Evolutionary conservation across 2,113 vertebrate genomes (phyloP).

Genomic region (Corvus cornix): DNA sequence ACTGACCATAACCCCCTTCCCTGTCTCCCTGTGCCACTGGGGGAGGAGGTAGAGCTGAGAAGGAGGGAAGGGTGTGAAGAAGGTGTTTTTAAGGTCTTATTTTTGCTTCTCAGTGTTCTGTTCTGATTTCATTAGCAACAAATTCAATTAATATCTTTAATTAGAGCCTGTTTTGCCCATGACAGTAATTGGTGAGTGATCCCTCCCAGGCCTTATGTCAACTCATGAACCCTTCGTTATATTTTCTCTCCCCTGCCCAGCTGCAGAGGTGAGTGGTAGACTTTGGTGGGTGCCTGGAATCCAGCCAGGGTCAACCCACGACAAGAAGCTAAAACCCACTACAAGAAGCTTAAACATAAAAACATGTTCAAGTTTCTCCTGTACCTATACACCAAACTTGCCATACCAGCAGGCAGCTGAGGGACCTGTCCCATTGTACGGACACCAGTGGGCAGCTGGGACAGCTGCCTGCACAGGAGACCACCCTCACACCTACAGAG

Average conservation of each 20-base stretch:
- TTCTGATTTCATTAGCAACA: neutral
- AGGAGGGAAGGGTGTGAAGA: neutral
- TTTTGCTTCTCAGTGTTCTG: neutral
- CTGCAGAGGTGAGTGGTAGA: neutral
- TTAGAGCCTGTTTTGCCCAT: neutral
- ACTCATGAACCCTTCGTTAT: neutral
- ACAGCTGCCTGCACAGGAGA: neutral
- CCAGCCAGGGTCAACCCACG: neutral
- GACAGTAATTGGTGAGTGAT: neutral
- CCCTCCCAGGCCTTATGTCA: neutral
- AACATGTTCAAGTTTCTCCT: neutral
- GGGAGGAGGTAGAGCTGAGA: neutral
- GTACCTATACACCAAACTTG: neutral
- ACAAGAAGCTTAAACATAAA: neutral
- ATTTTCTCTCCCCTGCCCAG: neutral
- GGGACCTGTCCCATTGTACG: neutral
- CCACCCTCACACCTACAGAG: neutral
- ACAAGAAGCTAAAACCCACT: neutral
- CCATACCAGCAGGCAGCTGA: neutral
- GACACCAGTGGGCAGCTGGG: neutral
- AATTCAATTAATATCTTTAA: neutral
- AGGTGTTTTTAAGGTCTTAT: neutral
- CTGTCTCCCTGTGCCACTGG: neutral
- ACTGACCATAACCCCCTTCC: neutral
- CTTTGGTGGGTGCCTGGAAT: neutral